Evolutionary conservation across 2,113 vertebrate species (phyloP), one percentile per base, ranked within the genome.

Genomic region (Eptesicus fuscus): DNA sequence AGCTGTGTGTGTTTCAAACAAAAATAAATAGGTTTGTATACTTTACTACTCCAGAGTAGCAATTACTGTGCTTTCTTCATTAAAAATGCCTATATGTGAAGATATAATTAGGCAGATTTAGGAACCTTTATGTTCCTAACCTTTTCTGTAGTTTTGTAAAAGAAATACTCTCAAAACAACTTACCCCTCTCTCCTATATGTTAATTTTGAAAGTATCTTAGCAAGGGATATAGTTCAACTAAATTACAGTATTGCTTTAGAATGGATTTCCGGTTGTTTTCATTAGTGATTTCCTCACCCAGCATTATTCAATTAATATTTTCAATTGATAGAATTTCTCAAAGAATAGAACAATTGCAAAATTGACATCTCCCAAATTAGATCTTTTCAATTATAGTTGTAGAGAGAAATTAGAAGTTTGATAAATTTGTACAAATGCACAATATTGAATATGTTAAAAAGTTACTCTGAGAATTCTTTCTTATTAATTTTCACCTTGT

Each of bases 401-500:
- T 70, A 79, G 74, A 71, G 71, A 79, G 78, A 95, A 94, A 63
- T 22, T 51, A 89, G 79, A 91, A 86, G 23, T 94, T 97, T 83
- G 92, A 67, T 84, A 91, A 74, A 94, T 91, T 93, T 76, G 32
- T 28, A 74, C n/a, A 88, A 70, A 61, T 91, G 25, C 8, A 82
- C 18, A 65, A 40, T 87, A 83, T 70, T 78, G 63, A 91, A 20
- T 74, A 63, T 93, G 69, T 77, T 94, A 69, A 91, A 88, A 95
- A 90, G 67, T 83, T 89, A 89, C 91, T 88, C 51, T 53, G 56
- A 96, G 32, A 83, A 90, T 92, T 83, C 6, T 82, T 59, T 87
- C 59, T 90, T 97, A 94, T 90, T 93, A 85, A 93, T 95, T 96
- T 97, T 96, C 91, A 94, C 94, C 88, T 92, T 95, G 84, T 85